Evolutionary conservation across 2,113 vertebrate species (phyloP).

Genomic region (Oreocharis arfaki): DNA sequence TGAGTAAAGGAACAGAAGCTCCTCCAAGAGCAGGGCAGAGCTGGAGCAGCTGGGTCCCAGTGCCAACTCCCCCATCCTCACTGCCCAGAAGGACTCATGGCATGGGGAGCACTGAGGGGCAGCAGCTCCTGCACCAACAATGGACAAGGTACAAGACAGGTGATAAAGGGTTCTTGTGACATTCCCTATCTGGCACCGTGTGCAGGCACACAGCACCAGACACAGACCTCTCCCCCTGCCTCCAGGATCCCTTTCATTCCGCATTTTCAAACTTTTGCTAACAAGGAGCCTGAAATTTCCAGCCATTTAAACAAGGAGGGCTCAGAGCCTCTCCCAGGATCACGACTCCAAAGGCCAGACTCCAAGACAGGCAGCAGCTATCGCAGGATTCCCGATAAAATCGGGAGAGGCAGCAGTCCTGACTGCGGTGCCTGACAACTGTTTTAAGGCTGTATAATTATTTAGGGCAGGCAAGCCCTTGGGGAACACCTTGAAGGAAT

Average conservation of each 20-base stretch:
- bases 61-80: accelerated
- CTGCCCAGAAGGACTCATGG: neutral
- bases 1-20: neutral
- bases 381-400: neutral
- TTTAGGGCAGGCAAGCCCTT: constrained; percentile 34
- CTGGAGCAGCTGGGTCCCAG: accelerated
- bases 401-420: neutral
- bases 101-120: too few relatives aligned
- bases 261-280: neutral
- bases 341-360: accelerated
- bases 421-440: neutral
- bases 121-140: neutral
- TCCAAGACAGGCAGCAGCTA: neutral
- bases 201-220: neutral
- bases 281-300: neutral
- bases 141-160: neutral
- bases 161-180: neutral
- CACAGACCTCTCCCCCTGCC: neutral
- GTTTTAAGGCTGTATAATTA: constrained; percentile 50
- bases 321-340: neutral
- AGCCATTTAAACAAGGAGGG: neutral
- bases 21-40: neutral
- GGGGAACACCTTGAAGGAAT: constrained; percentile 46
- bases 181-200: accelerated
- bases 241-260: neutral